Conservation (phyloP, 1,140 invertebrate genomes). For the Ylistrum balloti region DNA sequence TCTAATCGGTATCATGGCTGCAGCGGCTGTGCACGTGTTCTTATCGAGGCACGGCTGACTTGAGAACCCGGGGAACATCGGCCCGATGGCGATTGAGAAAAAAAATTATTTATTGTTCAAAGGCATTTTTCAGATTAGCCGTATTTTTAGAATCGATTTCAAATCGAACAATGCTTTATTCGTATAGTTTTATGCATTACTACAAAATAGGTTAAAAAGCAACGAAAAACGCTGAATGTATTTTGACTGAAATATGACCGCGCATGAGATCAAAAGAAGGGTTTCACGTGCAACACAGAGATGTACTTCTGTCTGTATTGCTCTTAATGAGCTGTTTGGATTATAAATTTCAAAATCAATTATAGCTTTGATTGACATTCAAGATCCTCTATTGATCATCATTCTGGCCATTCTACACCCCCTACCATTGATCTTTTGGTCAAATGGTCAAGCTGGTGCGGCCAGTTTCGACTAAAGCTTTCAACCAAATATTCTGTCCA, state of each 20-base stretch:
- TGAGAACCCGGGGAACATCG: constrained; percentile 6
- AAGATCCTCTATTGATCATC: neutral
- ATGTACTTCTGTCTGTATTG: neutral
- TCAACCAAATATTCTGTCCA: neutral
- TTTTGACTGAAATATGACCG: neutral
- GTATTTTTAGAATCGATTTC: too few relatives aligned
- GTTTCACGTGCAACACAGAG: neutral
- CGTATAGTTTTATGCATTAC: neutral
- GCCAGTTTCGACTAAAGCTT: neutral
- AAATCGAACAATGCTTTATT: neutral
- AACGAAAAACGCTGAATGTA: neutral
- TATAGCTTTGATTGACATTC: neutral
- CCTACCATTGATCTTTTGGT: neutral
- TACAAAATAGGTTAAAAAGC: neutral
- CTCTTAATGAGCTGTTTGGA: neutral
- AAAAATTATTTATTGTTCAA: constrained; percentile 29
- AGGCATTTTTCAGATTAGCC: constrained; percentile 21
- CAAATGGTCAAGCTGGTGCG: constrained; percentile 1
- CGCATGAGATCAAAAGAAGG: neutral
- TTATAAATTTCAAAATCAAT: constrained; percentile 9
- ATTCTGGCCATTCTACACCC: neutral
- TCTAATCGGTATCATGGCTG: constrained; percentile 20
- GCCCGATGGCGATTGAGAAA: neutral
- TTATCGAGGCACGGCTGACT: constrained; percentile 12
- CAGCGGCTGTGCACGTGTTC: constrained; percentile 23